Evolutionary conservation across 1,140 invertebrate genomes (phyloP).

Genomic region (Pogonomyrmex californicus): DNA sequence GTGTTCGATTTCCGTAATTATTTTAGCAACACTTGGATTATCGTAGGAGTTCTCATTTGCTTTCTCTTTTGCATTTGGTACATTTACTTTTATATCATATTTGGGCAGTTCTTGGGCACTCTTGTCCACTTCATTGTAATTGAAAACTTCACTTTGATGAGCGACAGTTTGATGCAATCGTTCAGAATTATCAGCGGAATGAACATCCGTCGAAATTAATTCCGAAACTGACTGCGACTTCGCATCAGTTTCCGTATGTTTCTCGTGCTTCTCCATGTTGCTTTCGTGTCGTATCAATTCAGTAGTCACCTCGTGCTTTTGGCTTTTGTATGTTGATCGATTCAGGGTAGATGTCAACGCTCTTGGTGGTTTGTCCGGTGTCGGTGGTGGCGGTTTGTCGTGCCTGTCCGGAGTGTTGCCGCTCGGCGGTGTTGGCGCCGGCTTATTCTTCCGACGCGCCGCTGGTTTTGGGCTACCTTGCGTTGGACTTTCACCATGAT

Average conservation of each 20-base stretch:
- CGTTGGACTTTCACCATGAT: conserved; percentile 89
- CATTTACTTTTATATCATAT: conserved; percentile 56
- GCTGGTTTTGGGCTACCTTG: conserved; percentile 91
- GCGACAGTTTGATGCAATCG: conserved; percentile 8
- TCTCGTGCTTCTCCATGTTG: conserved; percentile 67
- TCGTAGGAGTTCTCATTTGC: conserved; percentile 45
- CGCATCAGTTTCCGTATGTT: conserved; percentile 62
- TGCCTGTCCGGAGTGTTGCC: conserved; percentile 83
- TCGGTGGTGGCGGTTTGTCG: conserved; percentile 85
- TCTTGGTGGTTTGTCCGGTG: conserved; percentile 89
- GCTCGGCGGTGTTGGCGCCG: conserved; percentile 90
- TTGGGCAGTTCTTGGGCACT: conserved; percentile 65
- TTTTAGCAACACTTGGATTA: conserved; percentile 58
- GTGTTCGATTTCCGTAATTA: conserved; percentile 68
- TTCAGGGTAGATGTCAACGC: conserved; percentile 83
- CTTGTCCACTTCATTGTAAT: conserved; percentile 68
- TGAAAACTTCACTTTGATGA: conserved; percentile 57
- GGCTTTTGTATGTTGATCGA: conserved; percentile 80
- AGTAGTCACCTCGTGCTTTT: conserved; percentile 81
- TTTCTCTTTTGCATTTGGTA: conserved; percentile 35
- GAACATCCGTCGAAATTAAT: conserved; percentile 35
- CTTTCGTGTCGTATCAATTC: conserved; percentile 74
- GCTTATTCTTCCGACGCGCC: conserved; percentile 90
- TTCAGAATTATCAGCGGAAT: conserved; percentile 44
- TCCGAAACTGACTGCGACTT: conserved; percentile 52